These are phyloP conservation scores for Cephus runcator DNA, from an alignment of 2,888 invertebrate genomes.

Conservation along the genomic window DNA sequence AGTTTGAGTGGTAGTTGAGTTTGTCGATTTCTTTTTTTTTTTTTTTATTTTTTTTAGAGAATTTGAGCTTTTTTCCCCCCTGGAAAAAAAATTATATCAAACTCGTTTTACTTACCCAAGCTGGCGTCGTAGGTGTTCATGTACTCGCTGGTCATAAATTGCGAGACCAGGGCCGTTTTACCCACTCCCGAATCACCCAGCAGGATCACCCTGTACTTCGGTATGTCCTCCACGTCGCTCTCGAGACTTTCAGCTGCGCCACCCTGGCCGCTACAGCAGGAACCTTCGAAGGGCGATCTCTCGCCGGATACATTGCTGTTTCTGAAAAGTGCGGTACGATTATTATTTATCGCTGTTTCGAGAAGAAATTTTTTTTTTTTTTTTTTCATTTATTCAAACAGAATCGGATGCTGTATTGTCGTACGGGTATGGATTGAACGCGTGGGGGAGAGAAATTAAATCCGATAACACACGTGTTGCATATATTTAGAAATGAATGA, in stretches of 20 bases:
- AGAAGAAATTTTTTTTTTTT: too few relatives aligned
- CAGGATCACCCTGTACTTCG: conserved; percentile 85
- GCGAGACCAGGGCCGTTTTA: conserved; percentile 89
- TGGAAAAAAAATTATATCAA: too few relatives aligned
- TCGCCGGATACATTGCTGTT: conserved; percentile 77
- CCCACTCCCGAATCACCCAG: conserved; percentile 89
- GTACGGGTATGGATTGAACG: too few relatives aligned
- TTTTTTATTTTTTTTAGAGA: too few relatives aligned
- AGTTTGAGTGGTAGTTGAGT: too few relatives aligned
- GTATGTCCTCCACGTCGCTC: conserved; percentile 77
- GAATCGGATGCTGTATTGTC: too few relatives aligned
- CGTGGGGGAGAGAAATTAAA: too few relatives aligned
- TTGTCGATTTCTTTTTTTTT: too few relatives aligned
- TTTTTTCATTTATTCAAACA: too few relatives aligned
- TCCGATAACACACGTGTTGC: background rate
- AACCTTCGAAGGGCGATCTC: conserved; percentile 86
- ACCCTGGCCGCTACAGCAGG: conserved; percentile 82
- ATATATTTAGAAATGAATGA: background rate
- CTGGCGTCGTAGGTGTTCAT: conserved; percentile 96
- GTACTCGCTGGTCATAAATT: conserved; percentile 95
- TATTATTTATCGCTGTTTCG: too few relatives aligned
- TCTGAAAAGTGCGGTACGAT: conserved; percentile 63
- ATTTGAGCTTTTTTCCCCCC: too few relatives aligned
- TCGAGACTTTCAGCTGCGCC: conserved; percentile 69
- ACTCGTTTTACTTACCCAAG: conserved; percentile 73